Percentiles rank a stretch among this genome's conserved stretches.
Evolutionary conservation across 2,797 vertebrate genomes (phyloP).

Genomic region (Pipistrellus pygmaeus): DNA sequence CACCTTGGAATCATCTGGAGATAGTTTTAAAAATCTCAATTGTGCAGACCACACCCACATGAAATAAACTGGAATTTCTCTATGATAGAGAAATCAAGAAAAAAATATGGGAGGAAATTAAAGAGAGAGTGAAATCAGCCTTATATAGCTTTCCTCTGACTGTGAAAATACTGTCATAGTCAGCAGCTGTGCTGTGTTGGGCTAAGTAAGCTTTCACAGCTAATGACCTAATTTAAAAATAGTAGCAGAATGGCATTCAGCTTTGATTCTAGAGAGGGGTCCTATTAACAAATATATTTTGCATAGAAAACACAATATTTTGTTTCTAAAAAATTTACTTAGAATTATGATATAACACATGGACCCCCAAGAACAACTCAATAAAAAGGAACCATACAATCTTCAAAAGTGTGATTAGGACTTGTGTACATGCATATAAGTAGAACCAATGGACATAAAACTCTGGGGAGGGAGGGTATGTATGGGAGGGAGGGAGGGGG

Average conservation of each 20-base stretch:
- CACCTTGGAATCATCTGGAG: neutral
- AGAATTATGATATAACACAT: neutral
- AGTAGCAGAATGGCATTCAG: neutral
- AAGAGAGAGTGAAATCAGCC: neutral
- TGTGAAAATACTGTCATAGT: neutral
- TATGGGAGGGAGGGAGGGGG: no score
- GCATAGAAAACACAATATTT: neutral
- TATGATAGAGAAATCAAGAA: neutral
- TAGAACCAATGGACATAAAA: no score
- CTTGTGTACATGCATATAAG: no score
- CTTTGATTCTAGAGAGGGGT: neutral
- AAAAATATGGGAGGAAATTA: neutral
- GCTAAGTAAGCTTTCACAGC: neutral
- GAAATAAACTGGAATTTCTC: neutral
- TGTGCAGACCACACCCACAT: neutral
- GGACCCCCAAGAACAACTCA: neutral
- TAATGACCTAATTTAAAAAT: neutral
- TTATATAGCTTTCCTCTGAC: neutral
- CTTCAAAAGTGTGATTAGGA: neutral
- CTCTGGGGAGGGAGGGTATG: no score
- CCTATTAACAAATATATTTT: neutral
- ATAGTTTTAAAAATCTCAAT: neutral
- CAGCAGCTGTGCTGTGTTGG: neutral
- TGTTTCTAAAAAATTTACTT: neutral
- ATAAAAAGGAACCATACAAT: neutral